Conservation (phyloP, 2,797 vertebrate species). For the Cichlasoma orientale region DNA sequence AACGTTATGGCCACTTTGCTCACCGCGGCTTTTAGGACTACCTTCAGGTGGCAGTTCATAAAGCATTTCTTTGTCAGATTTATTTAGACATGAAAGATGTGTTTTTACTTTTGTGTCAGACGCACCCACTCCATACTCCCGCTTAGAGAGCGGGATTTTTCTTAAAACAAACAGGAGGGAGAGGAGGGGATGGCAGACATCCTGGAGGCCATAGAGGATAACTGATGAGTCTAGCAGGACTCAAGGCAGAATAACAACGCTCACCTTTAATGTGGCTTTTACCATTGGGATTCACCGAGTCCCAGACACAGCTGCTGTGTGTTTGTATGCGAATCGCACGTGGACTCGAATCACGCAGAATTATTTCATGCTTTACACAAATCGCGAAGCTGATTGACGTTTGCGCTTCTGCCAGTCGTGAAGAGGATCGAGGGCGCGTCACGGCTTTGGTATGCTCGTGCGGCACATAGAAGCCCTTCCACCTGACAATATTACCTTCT, state of each 20-base stretch:
- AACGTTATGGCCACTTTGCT: slow-evolving; percentile 80
- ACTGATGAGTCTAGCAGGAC: slow-evolving; percentile 86
- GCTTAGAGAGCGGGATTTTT: slow-evolving; percentile 66
- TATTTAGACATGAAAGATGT: slow-evolving; percentile 84
- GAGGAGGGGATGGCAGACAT: slow-evolving; percentile 78
- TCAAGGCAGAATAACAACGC: slow-evolving; percentile 77
- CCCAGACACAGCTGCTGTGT: slow-evolving; percentile 49
- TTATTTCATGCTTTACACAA: slow-evolving; percentile 53
- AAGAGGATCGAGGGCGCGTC: slow-evolving; percentile 25
- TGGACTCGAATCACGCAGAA: slow-evolving; percentile 28
- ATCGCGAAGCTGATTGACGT: slow-evolving; percentile 38
- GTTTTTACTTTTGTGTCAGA: slow-evolving; percentile 78
- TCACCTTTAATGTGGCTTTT: slow-evolving; percentile 79
- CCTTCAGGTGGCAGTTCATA: slow-evolving; percentile 79
- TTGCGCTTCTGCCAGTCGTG: slow-evolving; percentile 19
- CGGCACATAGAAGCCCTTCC: slow-evolving; percentile 21
- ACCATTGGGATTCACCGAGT: slow-evolving; percentile 49
- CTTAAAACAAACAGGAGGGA: slow-evolving; percentile 78
- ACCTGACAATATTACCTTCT: slow-evolving; percentile 46
- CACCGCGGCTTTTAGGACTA: slow-evolving; percentile 65
- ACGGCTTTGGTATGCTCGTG: slow-evolving; percentile 39
- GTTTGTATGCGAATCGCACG: slow-evolving; percentile 37
- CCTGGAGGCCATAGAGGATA: slow-evolving; percentile 79
- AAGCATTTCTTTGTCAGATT: slow-evolving; percentile 83
- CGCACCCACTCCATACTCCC: slow-evolving; percentile 60